Conservation (phyloP, 2,113 vertebrate species). For the Mastomys natalensis region DNA sequence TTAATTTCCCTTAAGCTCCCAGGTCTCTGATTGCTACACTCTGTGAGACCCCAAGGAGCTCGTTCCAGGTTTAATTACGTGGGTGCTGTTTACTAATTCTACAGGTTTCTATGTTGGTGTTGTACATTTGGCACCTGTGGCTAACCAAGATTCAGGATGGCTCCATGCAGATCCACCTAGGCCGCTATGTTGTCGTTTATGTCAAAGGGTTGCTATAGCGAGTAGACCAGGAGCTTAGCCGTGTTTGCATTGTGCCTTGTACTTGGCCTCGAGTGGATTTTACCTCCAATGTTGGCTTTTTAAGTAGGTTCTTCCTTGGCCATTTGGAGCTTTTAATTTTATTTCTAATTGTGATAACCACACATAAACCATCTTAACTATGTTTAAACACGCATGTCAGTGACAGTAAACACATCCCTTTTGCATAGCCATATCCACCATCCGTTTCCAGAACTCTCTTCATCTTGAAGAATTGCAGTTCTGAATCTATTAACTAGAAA, state of each 20-base stretch:
- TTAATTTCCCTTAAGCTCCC: background rate
- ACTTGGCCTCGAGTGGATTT: background rate
- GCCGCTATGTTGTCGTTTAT: background rate
- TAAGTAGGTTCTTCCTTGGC: background rate
- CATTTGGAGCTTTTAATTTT: slow-evolving; percentile 6
- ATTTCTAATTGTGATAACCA: slow-evolving; percentile 40
- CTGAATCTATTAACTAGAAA: background rate
- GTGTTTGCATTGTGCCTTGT: background rate
- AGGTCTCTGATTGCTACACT: slow-evolving; percentile 4
- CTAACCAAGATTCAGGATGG: background rate
- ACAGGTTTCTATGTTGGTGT: background rate
- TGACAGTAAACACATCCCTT: background rate
- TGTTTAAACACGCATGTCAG: background rate
- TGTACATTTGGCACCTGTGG: background rate
- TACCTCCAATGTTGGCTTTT: background rate
- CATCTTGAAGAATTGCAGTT: background rate
- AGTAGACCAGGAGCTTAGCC: background rate
- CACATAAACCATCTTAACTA: background rate
- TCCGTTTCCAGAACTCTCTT: background rate
- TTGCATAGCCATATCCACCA: background rate
- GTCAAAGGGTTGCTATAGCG: background rate
- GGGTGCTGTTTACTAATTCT: background rate
- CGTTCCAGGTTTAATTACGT: background rate
- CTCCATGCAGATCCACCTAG: background rate
- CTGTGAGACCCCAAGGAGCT: background rate